Conservation (phyloP, 30 jellyfish, hydroid and myxozoan genomes). For the Aurelia coerulea region DNA sequence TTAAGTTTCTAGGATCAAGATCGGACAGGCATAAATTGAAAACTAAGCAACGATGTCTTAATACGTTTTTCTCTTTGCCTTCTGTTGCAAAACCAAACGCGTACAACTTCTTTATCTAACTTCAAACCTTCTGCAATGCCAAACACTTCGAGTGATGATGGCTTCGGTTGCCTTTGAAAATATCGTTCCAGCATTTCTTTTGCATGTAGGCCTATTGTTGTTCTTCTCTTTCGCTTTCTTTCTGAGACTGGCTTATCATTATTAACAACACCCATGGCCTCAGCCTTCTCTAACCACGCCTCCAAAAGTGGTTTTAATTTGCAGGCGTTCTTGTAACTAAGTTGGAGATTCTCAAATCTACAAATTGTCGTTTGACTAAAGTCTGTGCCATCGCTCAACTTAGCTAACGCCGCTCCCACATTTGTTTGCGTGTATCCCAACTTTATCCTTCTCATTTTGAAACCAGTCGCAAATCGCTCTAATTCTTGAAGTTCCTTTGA, state of each 20-base stretch:
- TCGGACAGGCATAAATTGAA: conserved; percentile 69
- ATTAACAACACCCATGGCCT: conserved; percentile 80
- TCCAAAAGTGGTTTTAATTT: conserved; percentile 81
- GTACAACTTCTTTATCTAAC: conserved; percentile 81
- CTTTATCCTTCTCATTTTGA: conserved; percentile 82
- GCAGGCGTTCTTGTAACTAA: conserved; percentile 82
- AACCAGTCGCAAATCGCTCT: conserved; percentile 80
- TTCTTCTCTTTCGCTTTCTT: conserved; percentile 78
- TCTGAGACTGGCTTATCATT: conserved; percentile 80
- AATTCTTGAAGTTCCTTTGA: conserved; percentile 82
- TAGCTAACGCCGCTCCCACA: conserved; percentile 84
- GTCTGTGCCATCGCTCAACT: conserved; percentile 83
- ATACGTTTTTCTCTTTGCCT: conserved; percentile 83
- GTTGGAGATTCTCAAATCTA: conserved; percentile 77
- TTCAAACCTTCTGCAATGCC: conserved; percentile 85
- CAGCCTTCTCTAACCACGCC: conserved; percentile 85
- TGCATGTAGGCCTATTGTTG: conserved; percentile 83
- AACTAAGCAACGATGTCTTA: conserved; percentile 67
- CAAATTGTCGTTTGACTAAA: conserved; percentile 87
- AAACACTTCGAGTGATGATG: conserved; percentile 77
- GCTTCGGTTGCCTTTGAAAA: conserved; percentile 85
- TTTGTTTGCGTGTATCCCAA: conserved; percentile 84
- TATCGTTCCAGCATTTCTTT: conserved; percentile 81
- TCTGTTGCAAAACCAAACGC: conserved; percentile 88
- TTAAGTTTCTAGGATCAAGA: not conserved